These are phyloP conservation scores for Drepanosiphum platanoidis DNA, from an alignment of 2,888 invertebrate species.

Conservation along the genomic window DNA sequence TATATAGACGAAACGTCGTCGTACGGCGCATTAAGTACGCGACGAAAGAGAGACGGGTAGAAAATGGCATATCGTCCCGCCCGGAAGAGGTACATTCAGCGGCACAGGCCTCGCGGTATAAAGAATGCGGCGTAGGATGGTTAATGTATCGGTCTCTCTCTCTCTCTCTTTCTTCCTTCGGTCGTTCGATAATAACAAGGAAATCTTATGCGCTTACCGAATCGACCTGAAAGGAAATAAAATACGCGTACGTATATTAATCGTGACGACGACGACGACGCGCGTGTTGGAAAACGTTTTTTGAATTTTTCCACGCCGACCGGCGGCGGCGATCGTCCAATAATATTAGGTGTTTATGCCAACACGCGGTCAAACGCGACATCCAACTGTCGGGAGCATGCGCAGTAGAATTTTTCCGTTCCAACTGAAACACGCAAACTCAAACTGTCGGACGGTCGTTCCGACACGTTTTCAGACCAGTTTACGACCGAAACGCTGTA, in stretches of 20 bases:
- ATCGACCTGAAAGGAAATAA: slow-evolving; percentile 24
- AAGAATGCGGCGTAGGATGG: background rate
- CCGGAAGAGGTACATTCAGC: background rate
- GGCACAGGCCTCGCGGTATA: background rate
- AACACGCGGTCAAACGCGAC: too few relatives aligned
- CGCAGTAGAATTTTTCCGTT: too few relatives aligned
- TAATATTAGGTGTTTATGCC: too few relatives aligned
- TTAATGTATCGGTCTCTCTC: slow-evolving; percentile 26
- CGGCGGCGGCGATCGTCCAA: too few relatives aligned
- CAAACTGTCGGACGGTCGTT: too few relatives aligned
- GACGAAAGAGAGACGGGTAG: background rate
- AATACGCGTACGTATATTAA: background rate
- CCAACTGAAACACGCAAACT: too few relatives aligned
- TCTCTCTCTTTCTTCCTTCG: background rate
- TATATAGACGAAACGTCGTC: background rate
- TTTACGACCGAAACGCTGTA: too few relatives aligned
- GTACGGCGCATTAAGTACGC: slow-evolving; percentile 35
- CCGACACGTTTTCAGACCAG: too few relatives aligned
- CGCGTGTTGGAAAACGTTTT: background rate
- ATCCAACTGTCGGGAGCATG: too few relatives aligned
- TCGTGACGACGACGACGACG: background rate
- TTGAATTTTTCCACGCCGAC: too few relatives aligned
- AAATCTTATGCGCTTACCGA: slow-evolving; percentile 29
- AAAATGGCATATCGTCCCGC: slow-evolving; percentile 16
- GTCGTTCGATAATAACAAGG: slow-evolving; percentile 34